Evolutionary conservation across 2,113 vertebrate species (phyloP).

Genomic region (Ochotona princeps): DNA sequence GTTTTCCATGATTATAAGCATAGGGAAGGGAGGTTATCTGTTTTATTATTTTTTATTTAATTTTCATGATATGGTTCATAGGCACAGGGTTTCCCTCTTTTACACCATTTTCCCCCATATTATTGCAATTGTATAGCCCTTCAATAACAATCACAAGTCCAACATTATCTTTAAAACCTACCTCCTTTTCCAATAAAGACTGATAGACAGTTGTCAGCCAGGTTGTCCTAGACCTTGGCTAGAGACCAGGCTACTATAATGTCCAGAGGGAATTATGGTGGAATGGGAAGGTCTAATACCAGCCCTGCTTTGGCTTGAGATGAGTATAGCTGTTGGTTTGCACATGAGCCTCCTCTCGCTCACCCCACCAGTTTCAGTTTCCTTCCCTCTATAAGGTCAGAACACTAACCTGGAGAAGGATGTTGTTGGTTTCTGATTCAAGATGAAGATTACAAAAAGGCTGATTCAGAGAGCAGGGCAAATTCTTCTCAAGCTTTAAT

Average conservation of each 20-base stretch:
- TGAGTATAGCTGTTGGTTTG: background rate
- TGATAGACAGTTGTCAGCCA: background rate
- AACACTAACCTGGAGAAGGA: background rate
- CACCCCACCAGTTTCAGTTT: background rate
- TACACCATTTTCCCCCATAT: too few relatives aligned
- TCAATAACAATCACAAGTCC: too few relatives aligned
- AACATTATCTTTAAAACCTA: slow-evolving; percentile 20
- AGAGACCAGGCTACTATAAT: background rate
- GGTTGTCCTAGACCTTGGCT: background rate
- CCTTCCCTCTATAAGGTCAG: background rate
- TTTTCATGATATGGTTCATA: too few relatives aligned
- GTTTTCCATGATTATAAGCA: slow-evolving; percentile 67
- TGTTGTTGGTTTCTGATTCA: background rate
- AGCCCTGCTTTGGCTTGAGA: background rate
- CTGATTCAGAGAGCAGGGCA: background rate
- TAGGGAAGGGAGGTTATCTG: background rate
- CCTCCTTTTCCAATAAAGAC: slow-evolving; percentile 41
- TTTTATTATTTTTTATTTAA: too few relatives aligned
- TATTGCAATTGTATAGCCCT: too few relatives aligned
- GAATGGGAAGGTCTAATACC: background rate
- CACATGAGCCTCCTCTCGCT: background rate
- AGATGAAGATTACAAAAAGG: background rate
- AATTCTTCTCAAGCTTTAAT: background rate
- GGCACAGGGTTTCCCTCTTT: too few relatives aligned
- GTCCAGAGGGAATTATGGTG: background rate